Conservation (phyloP, 2,888 invertebrate species). For the Acanthopleura granulata region DNA sequence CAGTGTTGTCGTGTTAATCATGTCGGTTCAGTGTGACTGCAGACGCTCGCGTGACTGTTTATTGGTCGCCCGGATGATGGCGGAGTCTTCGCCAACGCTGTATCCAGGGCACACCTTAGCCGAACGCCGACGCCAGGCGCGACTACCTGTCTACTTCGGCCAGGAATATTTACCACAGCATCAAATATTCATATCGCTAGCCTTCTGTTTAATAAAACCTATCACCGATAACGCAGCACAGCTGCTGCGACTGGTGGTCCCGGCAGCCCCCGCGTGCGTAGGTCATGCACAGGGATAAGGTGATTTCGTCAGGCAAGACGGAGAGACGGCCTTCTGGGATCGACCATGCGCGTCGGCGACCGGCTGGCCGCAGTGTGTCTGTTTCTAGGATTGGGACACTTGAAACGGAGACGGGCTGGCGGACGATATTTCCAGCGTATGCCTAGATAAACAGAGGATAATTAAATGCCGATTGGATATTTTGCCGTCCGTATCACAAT, state of each 20-base stretch:
- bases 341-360: not conserved
- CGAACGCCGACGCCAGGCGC: not conserved
- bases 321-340: not conserved
- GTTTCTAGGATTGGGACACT: conserved; percentile 5
- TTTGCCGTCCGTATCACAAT: not conserved
- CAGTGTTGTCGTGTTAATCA: too few relatives aligned
- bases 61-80: too few relatives aligned
- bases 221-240: not conserved
- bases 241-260: too few relatives aligned
- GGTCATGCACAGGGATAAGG: not conserved
- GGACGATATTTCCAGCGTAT: not conserved
- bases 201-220: not conserved
- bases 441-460: conserved; percentile 12
- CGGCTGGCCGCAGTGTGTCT: not conserved
- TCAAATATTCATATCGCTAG: conserved; percentile 14
- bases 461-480: conserved; percentile 11
- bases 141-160: not conserved
- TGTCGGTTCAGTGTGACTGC: too few relatives aligned
- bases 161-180: not conserved
- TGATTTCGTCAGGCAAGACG: not conserved
- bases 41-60: too few relatives aligned
- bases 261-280: too few relatives aligned
- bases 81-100: too few relatives aligned
- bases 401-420: conserved; percentile 18
- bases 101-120: too few relatives aligned